These are phyloP conservation scores for Macaria liturata DNA, from an alignment of 2,888 invertebrate genomes.

Conservation along the genomic window DNA sequence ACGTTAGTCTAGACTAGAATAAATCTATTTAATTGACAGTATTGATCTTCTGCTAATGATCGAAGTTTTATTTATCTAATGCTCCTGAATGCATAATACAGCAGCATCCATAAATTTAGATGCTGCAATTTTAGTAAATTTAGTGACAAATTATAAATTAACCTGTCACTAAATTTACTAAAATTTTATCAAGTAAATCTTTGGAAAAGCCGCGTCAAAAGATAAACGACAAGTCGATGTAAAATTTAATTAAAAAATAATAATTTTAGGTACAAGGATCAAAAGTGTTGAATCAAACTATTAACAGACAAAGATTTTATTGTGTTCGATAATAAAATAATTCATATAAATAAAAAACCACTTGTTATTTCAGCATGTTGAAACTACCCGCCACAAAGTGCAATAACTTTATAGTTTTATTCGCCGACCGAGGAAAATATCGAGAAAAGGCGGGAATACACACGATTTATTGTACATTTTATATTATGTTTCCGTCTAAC, in stretches of 20 bases:
- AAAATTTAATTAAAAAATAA: too few relatives aligned
- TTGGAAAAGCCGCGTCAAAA: too few relatives aligned
- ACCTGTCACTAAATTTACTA: too few relatives aligned
- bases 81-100: conserved; percentile 19
- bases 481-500: conserved; percentile 71
- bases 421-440: conserved; percentile 59
- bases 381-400: conserved; percentile 60
- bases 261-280: conserved; percentile 45
- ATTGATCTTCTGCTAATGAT: conserved; percentile 23
- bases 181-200: too few relatives aligned
- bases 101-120: conserved; percentile 11
- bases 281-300: conserved; percentile 44
- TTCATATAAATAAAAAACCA: conserved; percentile 48
- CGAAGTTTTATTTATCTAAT: conserved; percentile 16
- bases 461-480: conserved; percentile 69
- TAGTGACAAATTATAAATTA: too few relatives aligned
- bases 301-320: conserved; percentile 69
- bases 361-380: conserved; percentile 62
- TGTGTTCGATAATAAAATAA: conserved; percentile 62
- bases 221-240: too few relatives aligned
- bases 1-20: conserved; percentile 13
- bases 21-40: conserved; percentile 22
- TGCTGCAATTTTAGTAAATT: too few relatives aligned
- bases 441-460: conserved; percentile 60
- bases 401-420: conserved; percentile 80